Base-by-base conservation (phyloP, 2,113 vertebrate species). In the Oncorhynchus masou region DNA sequence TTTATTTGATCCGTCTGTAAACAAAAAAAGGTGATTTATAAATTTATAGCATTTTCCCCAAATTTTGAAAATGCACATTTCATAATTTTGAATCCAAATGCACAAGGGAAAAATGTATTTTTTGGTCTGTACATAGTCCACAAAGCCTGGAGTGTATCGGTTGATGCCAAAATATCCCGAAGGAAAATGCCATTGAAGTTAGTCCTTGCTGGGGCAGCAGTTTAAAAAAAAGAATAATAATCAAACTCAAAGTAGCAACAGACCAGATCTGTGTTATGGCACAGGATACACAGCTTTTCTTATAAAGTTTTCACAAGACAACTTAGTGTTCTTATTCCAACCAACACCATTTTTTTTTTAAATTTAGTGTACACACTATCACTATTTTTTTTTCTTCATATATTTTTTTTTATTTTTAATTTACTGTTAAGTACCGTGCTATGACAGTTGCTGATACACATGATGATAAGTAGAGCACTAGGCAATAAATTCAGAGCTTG, bases 1-100 rank as follows among this genome's bases (percentile, higher is more conserved):
- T 97, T 96, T 96, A 97, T 97, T 97, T 96, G 94, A 96, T 96
- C 95, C 94, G 94, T 96, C 95, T 96, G 95, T 96, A 96, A 97
- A 97, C 94, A 97, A 12, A 31, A 12, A 31, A 34, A 96, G 95
- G 95, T 95, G 95, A 24, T 29, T 93, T 94, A 94, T 95, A 93
- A 95, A 94, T 95, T 88, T 95, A 96, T 96, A 95, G 95, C 95
- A 96, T 96, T 95, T 95, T 91, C 93, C 86, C 71, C 66, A 70
- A 54, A 94, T 94, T 94, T 95, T 94, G 93, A 94, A 95, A 94
- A 94, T 93, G 94, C 94, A 95, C 94, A 94, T 95, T 94, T 94
- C 94, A 95, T 95, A 94, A 96, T 94, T 95, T 95, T 95, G 91
- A 95, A 94, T 91, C 93, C 93, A 93, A 93, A 94, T 95, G 93